A percentile compares a stretch with the other conserved stretches of the same genome.
phyloP scores from a whole-genome alignment of 2,113 vertebrate species.

The Apus apus region DNA sequence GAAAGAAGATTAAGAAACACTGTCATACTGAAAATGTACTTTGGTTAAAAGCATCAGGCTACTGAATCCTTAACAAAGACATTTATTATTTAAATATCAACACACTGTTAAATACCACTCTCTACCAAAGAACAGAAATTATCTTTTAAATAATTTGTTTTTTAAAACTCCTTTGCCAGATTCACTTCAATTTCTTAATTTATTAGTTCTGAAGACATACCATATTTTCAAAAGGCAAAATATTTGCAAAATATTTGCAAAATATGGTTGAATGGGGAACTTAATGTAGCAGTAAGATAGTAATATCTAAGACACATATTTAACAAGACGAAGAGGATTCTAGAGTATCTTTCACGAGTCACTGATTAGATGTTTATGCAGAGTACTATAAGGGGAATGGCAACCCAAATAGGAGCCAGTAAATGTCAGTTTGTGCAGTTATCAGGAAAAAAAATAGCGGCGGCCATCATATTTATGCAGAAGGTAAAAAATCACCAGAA shows the following conservation, averaged over 20 bases:
- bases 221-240: neutral
- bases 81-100: neutral
- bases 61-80: neutral
- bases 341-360: neutral
- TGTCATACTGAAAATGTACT: neutral
- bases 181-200: neutral
- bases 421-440: neutral
- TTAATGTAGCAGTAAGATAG: neutral
- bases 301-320: neutral
- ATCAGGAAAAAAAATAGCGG: neutral
- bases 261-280: neutral
- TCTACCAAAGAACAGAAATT: neutral
- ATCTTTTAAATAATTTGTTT: neutral
- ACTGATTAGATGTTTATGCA: neutral
- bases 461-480: neutral
- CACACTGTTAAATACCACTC: neutral
- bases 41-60: neutral
- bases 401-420: neutral
- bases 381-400: neutral
- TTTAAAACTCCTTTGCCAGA: neutral
- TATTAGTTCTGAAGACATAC: neutral
- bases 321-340: neutral
- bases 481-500: neutral
- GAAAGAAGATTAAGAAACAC: neutral
- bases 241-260: neutral